These are phyloP conservation scores for Oscheius sp. DNA, from an alignment of 2,888 invertebrate species.

Conservation along the genomic window DNA sequence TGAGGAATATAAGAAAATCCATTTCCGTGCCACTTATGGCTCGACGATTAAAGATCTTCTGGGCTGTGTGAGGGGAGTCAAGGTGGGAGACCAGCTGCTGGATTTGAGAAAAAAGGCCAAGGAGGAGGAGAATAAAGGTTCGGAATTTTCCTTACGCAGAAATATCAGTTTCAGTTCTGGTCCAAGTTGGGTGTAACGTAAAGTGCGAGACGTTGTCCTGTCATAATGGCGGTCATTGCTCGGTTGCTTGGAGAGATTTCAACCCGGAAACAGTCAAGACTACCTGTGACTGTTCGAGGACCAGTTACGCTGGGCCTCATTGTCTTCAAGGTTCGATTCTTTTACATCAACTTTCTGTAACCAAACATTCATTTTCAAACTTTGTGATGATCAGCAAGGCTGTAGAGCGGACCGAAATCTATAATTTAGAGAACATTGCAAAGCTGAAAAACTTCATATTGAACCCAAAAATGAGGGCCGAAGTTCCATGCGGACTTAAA, in stretches of 20 bases:
- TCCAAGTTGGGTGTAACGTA: slow-evolving; percentile 61
- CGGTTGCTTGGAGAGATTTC: slow-evolving; percentile 64
- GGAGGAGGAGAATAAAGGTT: slow-evolving; percentile 27
- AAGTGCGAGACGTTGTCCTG: slow-evolving; percentile 62
- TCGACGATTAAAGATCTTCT: slow-evolving; percentile 59
- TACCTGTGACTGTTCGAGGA: slow-evolving; percentile 65
- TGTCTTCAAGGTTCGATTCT: slow-evolving; percentile 40
- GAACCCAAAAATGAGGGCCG: too few species aligned
- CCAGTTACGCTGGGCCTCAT: slow-evolving; percentile 61
- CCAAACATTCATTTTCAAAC: too few species aligned
- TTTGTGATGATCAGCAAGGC: too few species aligned
- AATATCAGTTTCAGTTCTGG: slow-evolving; percentile 44
- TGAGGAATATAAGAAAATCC: neutral
- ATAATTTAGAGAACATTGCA: too few species aligned
- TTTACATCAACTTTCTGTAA: too few species aligned
- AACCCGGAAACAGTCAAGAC: slow-evolving; percentile 54
- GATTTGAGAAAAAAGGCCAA: slow-evolving; percentile 42
- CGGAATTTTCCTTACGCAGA: neutral
- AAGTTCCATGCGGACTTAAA: too few species aligned
- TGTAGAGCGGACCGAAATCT: too few species aligned
- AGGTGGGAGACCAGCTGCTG: slow-evolving; percentile 44
- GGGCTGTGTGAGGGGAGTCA: slow-evolving; percentile 67
- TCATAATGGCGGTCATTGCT: slow-evolving; percentile 67
- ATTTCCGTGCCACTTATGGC: slow-evolving; percentile 49
- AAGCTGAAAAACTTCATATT: too few species aligned